Evolutionary conservation across 2,888 invertebrate species (phyloP).

Genomic region (Antheraea assamensis): DNA sequence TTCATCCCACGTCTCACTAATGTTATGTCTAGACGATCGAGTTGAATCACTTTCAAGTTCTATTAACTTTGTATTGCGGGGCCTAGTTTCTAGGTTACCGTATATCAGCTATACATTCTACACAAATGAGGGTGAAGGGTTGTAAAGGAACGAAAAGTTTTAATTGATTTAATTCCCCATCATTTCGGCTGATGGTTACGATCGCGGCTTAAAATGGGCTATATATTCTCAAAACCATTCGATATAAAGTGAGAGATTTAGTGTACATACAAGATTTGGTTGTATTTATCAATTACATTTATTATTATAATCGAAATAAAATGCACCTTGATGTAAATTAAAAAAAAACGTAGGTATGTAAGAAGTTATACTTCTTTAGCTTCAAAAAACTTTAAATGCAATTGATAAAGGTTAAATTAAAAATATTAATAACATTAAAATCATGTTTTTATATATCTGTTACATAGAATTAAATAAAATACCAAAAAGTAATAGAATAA

Average conservation of each 20-base stretch:
- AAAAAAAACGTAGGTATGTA: too few relatives aligned
- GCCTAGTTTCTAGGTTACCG: not conserved
- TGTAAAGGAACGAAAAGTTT: slow-evolving; percentile 35
- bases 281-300: too few relatives aligned
- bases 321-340: too few relatives aligned
- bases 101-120: not conserved
- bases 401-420: too few relatives aligned
- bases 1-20: not conserved
- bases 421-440: too few relatives aligned
- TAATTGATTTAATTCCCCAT: slow-evolving; percentile 36
- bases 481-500: too few relatives aligned
- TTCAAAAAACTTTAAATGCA: too few relatives aligned
- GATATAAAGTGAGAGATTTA: not conserved
- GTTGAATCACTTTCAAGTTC: not conserved
- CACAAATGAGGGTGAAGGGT: slow-evolving; percentile 10
- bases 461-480: too few relatives aligned
- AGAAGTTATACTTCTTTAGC: too few relatives aligned
- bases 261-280: too few relatives aligned
- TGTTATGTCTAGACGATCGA: not conserved
- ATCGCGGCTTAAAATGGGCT: not conserved
- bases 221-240: not conserved
- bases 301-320: too few relatives aligned
- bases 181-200: slow-evolving; percentile 18
- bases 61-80: not conserved
- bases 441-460: too few relatives aligned